Evolutionary conservation across 1,140 invertebrate genomes (phyloP), one percentile per base, ranked within the genome.

Genomic region (Vanessa tameamea): DNA sequence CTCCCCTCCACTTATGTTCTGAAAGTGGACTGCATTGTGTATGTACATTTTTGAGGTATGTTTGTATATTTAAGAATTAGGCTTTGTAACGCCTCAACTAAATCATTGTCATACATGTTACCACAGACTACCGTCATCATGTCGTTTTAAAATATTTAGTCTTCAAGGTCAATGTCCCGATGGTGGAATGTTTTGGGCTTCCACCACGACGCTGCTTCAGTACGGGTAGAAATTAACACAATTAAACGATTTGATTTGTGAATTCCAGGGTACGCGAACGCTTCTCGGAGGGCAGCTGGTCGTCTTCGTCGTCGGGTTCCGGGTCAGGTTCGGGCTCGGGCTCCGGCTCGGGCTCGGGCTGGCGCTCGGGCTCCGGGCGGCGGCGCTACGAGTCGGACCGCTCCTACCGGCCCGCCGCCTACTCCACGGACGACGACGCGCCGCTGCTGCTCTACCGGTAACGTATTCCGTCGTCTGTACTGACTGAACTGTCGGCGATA

Each of bases 351-450:
- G 78, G 72, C 20, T 75, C 43, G 5, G 76, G 81, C 9, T 82
- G 84, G 11, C 82, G 82, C 26, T 76, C 59, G 9, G 65, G 72
- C 31, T 74, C 66, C 26, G 69, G 15, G n/a, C 63, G 65, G 64
- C 64, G 53, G 68, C 79, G 89, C 47, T 93, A 93, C 84, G 87
- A 89, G 82, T 90, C 88, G 14, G 91, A 93, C 80, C 86, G 83
- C 75, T 91, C 89, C n/a, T 92, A 91, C 80, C 81, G 81, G 9
- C 85, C 90, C 67, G 66, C 64, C 59, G 76, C 82, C 26, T 87
- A 89, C 70, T 90, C 89, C 71, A 89, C 92, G 12, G 94, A 94
- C 72, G 94, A 94, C 76, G 92, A 94, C 87, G 90, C 91, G 69
- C 94, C 93, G 43, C 82, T 94, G n/a, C 67, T 79, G 11, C 85